Percentiles rank a stretch among this genome's conserved stretches.
These are phyloP conservation scores for Pheosia tremula DNA, from an alignment of 2,888 invertebrate genomes.

Conservation along the genomic window DNA sequence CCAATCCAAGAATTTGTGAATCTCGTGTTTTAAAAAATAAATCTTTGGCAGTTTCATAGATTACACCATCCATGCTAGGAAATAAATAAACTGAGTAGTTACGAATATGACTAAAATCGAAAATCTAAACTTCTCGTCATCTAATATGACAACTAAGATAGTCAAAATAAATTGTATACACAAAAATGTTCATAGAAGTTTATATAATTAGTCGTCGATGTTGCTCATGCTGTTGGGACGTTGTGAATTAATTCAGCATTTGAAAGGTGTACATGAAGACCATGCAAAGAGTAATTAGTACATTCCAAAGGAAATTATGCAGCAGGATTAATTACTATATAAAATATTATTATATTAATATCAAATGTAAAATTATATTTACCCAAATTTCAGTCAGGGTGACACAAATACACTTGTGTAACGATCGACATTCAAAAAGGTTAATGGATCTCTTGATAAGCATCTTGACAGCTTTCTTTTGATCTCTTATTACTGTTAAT, in stretches of 20 bases:
- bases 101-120: constrained; percentile 39
- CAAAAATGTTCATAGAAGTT: constrained; percentile 27
- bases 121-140: constrained; percentile 43
- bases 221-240: constrained; percentile 69
- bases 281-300: constrained; percentile 78
- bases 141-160: constrained; percentile 50
- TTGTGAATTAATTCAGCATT: constrained; percentile 57
- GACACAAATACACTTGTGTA: constrained; percentile 77
- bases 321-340: constrained; percentile 74
- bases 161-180: constrained; percentile 37
- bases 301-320: constrained; percentile 77
- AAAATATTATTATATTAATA: constrained; percentile 67
- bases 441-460: constrained; percentile 72
- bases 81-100: constrained; percentile 37
- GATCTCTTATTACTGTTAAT: constrained; percentile 43
- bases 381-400: constrained; percentile 81
- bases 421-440: constrained; percentile 69
- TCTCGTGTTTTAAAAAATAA: constrained; percentile 5
- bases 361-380: constrained; percentile 72
- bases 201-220: constrained; percentile 35
- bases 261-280: constrained; percentile 69
- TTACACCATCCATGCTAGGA: constrained; percentile 56
- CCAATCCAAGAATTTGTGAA: constrained; percentile 20
- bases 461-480: constrained; percentile 83
- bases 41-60: constrained; percentile 43